A percentile compares a stretch with the other conserved stretches of the same genome.
Evolutionary conservation across 2,797 vertebrate genomes (phyloP).

Genomic region (Pseudochirops corinnae): DNA sequence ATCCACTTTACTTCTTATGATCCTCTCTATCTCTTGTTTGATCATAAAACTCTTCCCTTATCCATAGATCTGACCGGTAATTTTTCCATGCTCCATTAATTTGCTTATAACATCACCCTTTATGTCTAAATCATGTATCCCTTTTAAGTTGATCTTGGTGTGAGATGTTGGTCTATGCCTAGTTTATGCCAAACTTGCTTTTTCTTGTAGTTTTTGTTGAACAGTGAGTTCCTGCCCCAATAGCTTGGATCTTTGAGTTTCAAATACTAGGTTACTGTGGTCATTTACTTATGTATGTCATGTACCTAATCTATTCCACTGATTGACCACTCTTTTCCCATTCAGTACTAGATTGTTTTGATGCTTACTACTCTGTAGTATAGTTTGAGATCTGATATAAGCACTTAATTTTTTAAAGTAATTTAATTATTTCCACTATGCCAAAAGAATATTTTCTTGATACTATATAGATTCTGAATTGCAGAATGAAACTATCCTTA

Average conservation of each 20-base stretch:
- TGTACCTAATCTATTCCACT: not conserved
- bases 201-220: not conserved
- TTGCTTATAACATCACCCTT: not conserved
- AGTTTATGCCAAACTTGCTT: not conserved
- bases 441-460: not conserved
- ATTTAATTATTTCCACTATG: not conserved
- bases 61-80: not conserved
- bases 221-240: not conserved
- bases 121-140: not conserved
- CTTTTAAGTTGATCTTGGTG: not conserved
- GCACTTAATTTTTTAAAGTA: not conserved
- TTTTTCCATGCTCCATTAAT: not conserved
- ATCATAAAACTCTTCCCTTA: not conserved
- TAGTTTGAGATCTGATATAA: not conserved
- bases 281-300: not conserved
- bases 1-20: not conserved
- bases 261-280: not conserved
- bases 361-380: not conserved
- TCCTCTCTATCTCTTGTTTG: not conserved
- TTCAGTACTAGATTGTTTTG: not conserved
- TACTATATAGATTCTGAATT: not conserved
- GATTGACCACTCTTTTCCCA: not conserved
- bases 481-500: conserved; percentile 67
- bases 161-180: not conserved
- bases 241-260: not conserved